Percentiles rank a stretch among this genome's conserved stretches.
These are phyloP conservation scores for Xestia rhomboidea DNA, from an alignment of 2,888 invertebrate species.

Conservation along the genomic window DNA sequence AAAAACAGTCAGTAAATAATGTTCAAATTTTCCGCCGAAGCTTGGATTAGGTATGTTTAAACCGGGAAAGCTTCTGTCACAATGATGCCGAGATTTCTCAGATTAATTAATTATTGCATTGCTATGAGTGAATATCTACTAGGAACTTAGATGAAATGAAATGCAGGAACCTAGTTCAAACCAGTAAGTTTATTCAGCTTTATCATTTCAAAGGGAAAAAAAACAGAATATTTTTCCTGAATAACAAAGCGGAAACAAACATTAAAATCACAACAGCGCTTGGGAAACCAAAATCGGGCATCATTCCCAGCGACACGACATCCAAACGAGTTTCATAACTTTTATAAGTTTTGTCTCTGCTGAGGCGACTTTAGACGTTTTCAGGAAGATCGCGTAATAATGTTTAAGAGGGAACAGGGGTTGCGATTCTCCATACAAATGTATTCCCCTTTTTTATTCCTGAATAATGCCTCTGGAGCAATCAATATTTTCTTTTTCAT, in stretches of 20 bases:
- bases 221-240: slow-evolving; percentile 10
- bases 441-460: too few species aligned
- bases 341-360: slow-evolving; percentile 75
- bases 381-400: slow-evolving; percentile 67
- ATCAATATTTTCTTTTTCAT: too few species aligned
- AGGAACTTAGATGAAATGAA: background rate
- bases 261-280: slow-evolving; percentile 38
- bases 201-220: slow-evolving; percentile 13
- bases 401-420: background rate
- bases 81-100: slow-evolving; percentile 27
- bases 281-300: slow-evolving; percentile 39
- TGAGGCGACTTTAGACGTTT: slow-evolving; percentile 72
- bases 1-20: background rate
- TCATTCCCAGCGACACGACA: slow-evolving; percentile 55
- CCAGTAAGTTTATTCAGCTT: background rate
- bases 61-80: background rate
- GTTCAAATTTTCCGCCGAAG: background rate
- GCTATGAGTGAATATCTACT: background rate
- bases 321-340: slow-evolving; percentile 83
- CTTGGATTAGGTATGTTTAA: background rate
- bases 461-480: too few species aligned
- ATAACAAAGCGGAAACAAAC: slow-evolving; percentile 35
- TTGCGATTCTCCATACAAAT: too few species aligned
- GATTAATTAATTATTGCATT: slow-evolving; percentile 6
- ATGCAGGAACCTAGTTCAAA: background rate